Percentiles rank a stretch among this genome's conserved stretches.
Conservation (phyloP, 2,888 invertebrate species). For the Merodon equestris region DNA sequence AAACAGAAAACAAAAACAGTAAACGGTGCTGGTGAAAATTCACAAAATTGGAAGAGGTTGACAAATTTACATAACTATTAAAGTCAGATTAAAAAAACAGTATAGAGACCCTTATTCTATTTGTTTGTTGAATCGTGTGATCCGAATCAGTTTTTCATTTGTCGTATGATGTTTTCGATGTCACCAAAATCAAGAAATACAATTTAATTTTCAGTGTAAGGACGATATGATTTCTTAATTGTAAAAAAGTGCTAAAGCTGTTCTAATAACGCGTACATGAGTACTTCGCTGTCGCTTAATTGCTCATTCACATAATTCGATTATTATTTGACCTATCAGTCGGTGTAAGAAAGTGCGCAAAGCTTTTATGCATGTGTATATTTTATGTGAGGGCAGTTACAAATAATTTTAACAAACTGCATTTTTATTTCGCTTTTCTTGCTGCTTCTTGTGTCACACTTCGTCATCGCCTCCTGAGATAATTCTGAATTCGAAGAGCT, state of each 20-base stretch:
- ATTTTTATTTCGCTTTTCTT: slow-evolving; percentile 44
- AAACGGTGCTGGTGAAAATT: slow-evolving; percentile 62
- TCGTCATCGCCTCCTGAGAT: slow-evolving; percentile 47
- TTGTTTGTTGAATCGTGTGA: slow-evolving; percentile 4
- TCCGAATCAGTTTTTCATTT: slow-evolving; percentile 17
- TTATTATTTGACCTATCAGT: too few relatives aligned
- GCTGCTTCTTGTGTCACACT: slow-evolving; percentile 52
- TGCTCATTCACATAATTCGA: too few relatives aligned
- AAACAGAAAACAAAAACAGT: slow-evolving; percentile 67
- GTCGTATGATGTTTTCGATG: slow-evolving; percentile 1
- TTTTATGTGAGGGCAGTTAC: slow-evolving; percentile 8
- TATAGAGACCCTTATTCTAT: slow-evolving; percentile 5
- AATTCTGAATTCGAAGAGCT: slow-evolving; percentile 60
- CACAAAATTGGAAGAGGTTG: slow-evolving; percentile 51
- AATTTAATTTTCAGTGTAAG: slow-evolving; percentile 32
- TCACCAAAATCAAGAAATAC: slow-evolving; percentile 18
- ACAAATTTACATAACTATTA: slow-evolving; percentile 66
- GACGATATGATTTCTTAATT: slow-evolving; percentile 27
- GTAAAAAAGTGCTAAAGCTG: slow-evolving; percentile 12
- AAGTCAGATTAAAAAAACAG: slow-evolving; percentile 28
- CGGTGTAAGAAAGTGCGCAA: neutral
- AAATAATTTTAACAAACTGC: slow-evolving; percentile 46
- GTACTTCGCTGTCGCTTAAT: neutral
- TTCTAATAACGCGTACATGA: slow-evolving; percentile 19
- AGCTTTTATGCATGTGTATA: too few relatives aligned